These are phyloP conservation scores for Lepetodrilus schrolli DNA, from an alignment of 2,888 invertebrate species.

Conservation along the genomic window DNA sequence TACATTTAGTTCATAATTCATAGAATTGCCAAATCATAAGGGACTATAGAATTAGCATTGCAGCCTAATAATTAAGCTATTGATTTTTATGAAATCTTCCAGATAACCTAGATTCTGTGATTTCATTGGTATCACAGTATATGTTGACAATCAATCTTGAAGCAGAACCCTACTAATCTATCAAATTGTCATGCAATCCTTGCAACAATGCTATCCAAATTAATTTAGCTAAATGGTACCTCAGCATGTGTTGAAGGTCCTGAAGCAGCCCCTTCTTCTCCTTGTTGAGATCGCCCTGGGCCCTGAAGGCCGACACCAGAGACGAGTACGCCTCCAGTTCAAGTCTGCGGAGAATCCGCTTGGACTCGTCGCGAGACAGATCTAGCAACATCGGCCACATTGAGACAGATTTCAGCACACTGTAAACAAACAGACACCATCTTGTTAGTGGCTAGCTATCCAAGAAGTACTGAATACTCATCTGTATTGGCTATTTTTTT, in stretches of 20 bases:
- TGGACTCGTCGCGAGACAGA: constrained; percentile 91
- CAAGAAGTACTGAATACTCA: background rate
- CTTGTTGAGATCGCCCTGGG: constrained; percentile 90
- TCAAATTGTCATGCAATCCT: no score
- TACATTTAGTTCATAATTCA: no score
- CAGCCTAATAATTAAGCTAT: no score
- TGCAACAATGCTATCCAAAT: no score
- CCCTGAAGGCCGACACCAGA: constrained; percentile 91
- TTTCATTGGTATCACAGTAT: no score
- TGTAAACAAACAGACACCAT: background rate
- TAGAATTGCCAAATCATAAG: background rate
- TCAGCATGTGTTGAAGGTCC: constrained; percentile 84
- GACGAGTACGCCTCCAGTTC: constrained; percentile 93
- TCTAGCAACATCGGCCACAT: constrained; percentile 84
- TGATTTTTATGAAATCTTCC: no score
- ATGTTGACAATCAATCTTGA: no score
- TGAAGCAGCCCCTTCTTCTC: constrained; percentile 89
- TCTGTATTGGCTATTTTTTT: constrained; percentile 1
- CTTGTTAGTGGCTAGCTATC: no score
- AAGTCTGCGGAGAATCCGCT: constrained; percentile 88
- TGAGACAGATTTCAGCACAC: background rate
- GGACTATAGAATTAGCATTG: no score
- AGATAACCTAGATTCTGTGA: no score
- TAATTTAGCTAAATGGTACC: no score
- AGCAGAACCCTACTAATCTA: no score